These are phyloP conservation scores for Darevskia nairensis DNA, from an alignment of 2,797 vertebrate genomes.

Conservation along the genomic window DNA sequence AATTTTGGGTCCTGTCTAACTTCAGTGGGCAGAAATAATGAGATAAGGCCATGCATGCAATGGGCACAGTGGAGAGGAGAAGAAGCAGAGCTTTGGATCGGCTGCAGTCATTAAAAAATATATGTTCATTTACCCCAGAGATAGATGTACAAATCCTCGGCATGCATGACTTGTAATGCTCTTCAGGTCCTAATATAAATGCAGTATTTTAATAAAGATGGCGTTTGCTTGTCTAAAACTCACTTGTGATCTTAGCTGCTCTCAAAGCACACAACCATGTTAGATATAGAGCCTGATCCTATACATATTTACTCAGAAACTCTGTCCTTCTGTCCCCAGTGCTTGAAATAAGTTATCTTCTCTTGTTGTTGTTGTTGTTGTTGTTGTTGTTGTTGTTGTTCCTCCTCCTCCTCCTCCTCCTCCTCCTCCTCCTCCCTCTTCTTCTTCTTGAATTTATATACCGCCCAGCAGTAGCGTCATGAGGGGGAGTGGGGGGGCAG, in stretches of 20 bases:
- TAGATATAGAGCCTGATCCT: neutral
- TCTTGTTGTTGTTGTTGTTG: no score
- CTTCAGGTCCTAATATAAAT: constrained; percentile 18
- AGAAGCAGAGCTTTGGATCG: neutral
- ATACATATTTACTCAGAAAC: neutral
- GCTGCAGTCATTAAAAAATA: neutral
- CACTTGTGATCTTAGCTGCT: constrained; percentile 17
- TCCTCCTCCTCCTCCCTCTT: no score
- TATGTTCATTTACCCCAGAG: neutral
- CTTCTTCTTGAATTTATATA: no score
- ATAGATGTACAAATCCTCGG: neutral
- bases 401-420: no score
- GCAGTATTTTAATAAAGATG: constrained; percentile 15
- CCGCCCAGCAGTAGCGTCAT: no score
- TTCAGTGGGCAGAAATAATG: neutral
- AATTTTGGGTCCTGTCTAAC: no score
- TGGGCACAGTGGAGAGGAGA: neutral
- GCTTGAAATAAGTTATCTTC: no score
- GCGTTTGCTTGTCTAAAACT: constrained; percentile 15
- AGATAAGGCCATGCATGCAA: neutral
- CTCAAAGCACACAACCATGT: neutral
- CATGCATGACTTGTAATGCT: neutral
- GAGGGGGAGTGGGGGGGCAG: no score
- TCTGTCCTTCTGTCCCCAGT: no score
- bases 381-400: no score